Evolutionary conservation across 2,888 invertebrate genomes (phyloP).

Genomic region (Chymomyza caudatula): DNA sequence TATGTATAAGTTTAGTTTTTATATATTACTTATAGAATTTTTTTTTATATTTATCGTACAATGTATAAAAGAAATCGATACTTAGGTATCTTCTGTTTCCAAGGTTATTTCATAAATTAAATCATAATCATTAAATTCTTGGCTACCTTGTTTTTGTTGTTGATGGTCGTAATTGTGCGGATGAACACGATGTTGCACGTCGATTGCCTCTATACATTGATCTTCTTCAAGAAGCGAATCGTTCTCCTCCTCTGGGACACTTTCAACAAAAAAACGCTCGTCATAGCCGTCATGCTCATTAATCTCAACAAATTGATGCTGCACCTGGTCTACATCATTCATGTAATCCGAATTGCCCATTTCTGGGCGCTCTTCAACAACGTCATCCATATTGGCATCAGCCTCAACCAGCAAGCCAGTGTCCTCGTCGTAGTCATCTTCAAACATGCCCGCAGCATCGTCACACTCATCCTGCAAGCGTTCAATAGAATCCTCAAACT

Average conservation of each 20-base stretch:
- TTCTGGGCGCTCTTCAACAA: neutral
- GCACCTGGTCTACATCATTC: neutral
- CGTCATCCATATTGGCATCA: neutral
- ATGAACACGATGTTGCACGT: constrained; percentile 6
- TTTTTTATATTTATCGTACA: neutral
- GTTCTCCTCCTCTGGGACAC: constrained; percentile 6
- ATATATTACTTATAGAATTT: neutral
- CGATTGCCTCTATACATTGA: constrained; percentile 25
- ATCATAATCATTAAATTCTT: constrained; percentile 43
- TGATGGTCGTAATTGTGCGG: constrained; percentile 20
- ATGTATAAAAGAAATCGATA: neutral
- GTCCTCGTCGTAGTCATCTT: constrained; percentile 58
- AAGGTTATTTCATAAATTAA: constrained; percentile 61
- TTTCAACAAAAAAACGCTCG: constrained; percentile 29
- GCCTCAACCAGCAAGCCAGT: constrained; percentile 44
- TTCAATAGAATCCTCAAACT: neutral
- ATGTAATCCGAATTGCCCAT: neutral
- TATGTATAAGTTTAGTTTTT: neutral
- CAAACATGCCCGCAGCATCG: constrained; percentile 32
- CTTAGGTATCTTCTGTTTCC: constrained; percentile 59
- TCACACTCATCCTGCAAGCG: neutral
- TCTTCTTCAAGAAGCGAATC: constrained; percentile 30
- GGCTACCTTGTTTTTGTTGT: constrained; percentile 19
- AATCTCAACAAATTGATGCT: constrained; percentile 28
- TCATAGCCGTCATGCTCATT: constrained; percentile 34